These are phyloP conservation scores for Perithous albicinctus DNA, from an alignment of 2,888 invertebrate species.

Conservation along the genomic window DNA sequence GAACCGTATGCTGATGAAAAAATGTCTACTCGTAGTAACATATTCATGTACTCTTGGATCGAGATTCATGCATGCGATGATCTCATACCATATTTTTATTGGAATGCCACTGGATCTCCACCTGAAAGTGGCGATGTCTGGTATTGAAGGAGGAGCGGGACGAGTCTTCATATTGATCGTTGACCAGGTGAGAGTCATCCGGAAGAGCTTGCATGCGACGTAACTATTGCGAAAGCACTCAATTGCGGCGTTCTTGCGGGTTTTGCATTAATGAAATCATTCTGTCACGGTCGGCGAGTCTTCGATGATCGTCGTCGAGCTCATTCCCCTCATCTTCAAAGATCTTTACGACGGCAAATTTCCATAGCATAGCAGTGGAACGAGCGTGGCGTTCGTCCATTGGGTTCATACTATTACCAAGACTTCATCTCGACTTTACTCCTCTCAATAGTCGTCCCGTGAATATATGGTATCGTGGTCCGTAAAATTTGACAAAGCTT, in stretches of 20 bases:
- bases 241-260: neutral
- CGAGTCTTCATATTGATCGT: neutral
- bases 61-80: neutral
- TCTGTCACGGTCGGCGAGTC: constrained; percentile 13
- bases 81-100: neutral
- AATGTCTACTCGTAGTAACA: too few relatives aligned
- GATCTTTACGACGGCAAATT: constrained; percentile 19
- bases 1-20: too few relatives aligned
- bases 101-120: neutral
- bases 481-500: neutral
- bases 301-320: constrained; percentile 5
- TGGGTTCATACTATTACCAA: neutral
- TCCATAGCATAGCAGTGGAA: neutral
- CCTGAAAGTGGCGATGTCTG: neutral
- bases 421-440: neutral
- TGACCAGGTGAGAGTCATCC: constrained; percentile 5
- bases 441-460: neutral
- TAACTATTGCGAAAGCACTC: neutral
- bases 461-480: neutral
- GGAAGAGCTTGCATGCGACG: neutral
- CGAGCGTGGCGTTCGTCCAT: neutral
- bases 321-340: neutral
- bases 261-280: constrained; percentile 16
- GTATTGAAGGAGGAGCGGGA: neutral
- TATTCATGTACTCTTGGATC: too few relatives aligned